Conservation (phyloP, 2,888 invertebrate species). For the Rosalia funebris region DNA sequence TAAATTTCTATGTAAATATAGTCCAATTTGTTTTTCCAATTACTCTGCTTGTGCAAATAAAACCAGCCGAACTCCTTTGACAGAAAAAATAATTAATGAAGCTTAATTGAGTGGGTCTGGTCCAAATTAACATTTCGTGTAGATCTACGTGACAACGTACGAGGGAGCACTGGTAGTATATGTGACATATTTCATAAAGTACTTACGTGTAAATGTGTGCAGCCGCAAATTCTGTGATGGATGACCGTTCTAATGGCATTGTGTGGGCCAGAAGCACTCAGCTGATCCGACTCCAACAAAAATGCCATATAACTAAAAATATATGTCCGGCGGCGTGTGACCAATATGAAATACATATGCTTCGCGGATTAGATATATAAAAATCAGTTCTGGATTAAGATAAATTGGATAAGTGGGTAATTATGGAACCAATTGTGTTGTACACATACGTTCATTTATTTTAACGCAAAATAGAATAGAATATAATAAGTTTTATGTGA, state of each 20-base stretch:
- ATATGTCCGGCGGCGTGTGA: not conserved
- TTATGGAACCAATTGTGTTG: too few species aligned
- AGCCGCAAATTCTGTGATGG: slow-evolving; percentile 18
- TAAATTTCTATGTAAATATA: too few species aligned
- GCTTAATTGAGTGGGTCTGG: slow-evolving; percentile 4
- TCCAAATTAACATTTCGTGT: slow-evolving; percentile 15
- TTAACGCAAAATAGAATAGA: too few species aligned
- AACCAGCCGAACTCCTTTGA: too few species aligned
- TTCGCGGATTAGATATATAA: too few species aligned
- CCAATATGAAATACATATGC: not conserved
- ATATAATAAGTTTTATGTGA: too few species aligned
- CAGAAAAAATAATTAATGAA: slow-evolving; percentile 15
- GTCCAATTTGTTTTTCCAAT: too few species aligned
- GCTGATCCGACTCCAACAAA: slow-evolving; percentile 12
- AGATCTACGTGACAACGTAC: slow-evolving; percentile 7
- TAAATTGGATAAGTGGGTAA: too few species aligned
- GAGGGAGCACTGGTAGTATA: not conserved
- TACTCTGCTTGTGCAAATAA: too few species aligned
- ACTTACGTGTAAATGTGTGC: slow-evolving; percentile 17
- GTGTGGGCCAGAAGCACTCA: slow-evolving; percentile 21
- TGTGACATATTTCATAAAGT: slow-evolving; percentile 23
- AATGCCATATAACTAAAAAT: slow-evolving; percentile 8
- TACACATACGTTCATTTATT: too few species aligned
- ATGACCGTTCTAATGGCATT: slow-evolving; percentile 18
- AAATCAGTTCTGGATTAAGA: too few species aligned